Percentiles rank a stretch among this genome's conserved stretches.
Conservation (phyloP, 2,888 invertebrate genomes). For the Ochropleura leucogaster region DNA sequence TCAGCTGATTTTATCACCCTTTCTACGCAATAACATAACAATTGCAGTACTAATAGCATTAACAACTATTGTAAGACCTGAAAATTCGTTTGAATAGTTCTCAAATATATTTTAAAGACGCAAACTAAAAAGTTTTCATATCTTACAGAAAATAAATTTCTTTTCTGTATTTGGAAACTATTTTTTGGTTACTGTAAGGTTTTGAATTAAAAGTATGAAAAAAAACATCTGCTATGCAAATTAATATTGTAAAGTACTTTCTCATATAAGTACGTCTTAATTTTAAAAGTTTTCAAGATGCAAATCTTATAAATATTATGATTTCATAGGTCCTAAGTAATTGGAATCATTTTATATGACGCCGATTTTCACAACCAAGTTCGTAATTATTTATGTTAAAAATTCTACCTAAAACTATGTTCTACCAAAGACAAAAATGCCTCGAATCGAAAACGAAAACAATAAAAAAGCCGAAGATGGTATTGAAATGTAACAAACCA, state of each 20-base stretch:
- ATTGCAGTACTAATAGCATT: conserved; percentile 12
- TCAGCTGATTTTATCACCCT: conserved; percentile 27
- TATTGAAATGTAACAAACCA: not conserved
- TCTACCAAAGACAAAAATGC: not conserved
- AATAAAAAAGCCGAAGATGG: not conserved
- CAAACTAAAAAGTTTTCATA: not conserved
- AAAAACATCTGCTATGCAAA: not conserved
- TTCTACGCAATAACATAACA: conserved; percentile 17
- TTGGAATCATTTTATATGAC: not conserved
- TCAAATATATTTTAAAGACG: not conserved
- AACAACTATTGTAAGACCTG: not conserved
- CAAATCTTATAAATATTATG: not conserved
- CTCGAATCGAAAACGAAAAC: not conserved
- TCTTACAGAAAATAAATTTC: not conserved
- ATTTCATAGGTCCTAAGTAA: not conserved
- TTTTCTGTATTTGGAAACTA: conserved; percentile 11
- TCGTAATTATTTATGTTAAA: not conserved
- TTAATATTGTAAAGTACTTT: conserved; percentile 6
- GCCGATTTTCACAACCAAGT: not conserved
- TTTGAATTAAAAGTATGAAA: not conserved
- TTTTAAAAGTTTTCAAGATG: not conserved
- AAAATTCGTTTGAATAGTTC: not conserved
- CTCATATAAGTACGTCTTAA: no score
- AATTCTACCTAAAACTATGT: not conserved
- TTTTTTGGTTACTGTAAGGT: not conserved